phyloP scores from a whole-genome alignment of 2,888 invertebrate species.

The Pandemis heparana region DNA sequence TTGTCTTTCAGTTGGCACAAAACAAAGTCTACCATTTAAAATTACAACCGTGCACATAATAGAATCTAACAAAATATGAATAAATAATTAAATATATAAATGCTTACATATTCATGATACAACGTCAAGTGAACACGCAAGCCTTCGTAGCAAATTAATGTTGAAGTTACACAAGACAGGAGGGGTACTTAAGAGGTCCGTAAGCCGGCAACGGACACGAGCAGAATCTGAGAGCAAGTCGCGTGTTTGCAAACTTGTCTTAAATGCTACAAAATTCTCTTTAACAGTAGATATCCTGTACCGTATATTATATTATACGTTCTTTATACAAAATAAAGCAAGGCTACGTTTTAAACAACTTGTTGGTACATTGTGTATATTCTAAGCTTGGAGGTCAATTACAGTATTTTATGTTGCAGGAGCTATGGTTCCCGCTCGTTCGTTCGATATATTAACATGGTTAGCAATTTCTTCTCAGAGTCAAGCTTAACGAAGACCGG shows the following conservation, averaged over 20 bases:
- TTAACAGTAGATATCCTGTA: background rate
- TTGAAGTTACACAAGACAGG: background rate
- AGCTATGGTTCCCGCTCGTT: background rate
- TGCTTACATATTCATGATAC: background rate
- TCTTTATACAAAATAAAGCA: background rate
- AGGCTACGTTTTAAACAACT: background rate
- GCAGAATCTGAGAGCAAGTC: background rate
- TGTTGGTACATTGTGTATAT: background rate
- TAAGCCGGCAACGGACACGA: background rate
- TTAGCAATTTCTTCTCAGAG: background rate
- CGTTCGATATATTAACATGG: background rate
- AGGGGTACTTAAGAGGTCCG: background rate
- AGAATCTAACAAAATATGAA: too few species aligned
- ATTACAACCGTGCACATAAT: too few species aligned
- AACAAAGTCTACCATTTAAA: too few species aligned
- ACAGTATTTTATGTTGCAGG: background rate
- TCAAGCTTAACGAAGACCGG: background rate
- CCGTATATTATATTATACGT: background rate
- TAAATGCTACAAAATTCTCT: background rate
- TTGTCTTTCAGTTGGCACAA: background rate
- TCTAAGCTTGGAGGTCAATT: background rate
- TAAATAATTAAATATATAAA: background rate
- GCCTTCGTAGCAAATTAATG: background rate
- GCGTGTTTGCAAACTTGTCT: background rate
- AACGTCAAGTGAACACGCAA: background rate